phyloP scores from a whole-genome alignment of 2,113 vertebrate species.

The Gobius niger region DNA sequence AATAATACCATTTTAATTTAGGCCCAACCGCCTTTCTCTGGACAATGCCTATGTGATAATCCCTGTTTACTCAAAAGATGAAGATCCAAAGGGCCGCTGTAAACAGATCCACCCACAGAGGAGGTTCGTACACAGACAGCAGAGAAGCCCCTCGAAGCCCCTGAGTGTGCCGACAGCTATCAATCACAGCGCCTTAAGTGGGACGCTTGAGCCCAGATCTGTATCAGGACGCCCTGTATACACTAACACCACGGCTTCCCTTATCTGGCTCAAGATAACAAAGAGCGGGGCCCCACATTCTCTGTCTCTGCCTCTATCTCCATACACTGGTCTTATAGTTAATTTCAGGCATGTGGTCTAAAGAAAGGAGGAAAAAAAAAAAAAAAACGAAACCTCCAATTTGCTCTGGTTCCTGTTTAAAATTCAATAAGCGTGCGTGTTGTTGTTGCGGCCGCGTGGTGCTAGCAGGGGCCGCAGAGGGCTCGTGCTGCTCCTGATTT shows the following conservation, averaged over 20 bases:
- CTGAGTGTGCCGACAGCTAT: constrained; percentile 68
- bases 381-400: constrained; percentile 53
- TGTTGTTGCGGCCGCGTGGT: constrained; percentile 51
- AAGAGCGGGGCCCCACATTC: constrained; percentile 54
- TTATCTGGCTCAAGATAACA: constrained; percentile 76
- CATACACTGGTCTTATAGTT: constrained; percentile 33
- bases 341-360: constrained; percentile 42
- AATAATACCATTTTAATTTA: not conserved
- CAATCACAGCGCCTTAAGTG: constrained; percentile 76
- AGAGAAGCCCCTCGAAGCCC: constrained; percentile 27
- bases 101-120: constrained; percentile 65
- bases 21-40: not conserved
- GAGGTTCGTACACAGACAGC: constrained; percentile 53
- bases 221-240: constrained; percentile 74
- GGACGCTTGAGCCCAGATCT: constrained; percentile 77
- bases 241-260: constrained; percentile 76
- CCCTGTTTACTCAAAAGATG: constrained; percentile 45
- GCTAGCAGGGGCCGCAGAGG: constrained; percentile 50
- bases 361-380: constrained; percentile 11
- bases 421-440: constrained; percentile 70
- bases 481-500: constrained; percentile 55
- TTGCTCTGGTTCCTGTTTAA: constrained; percentile 69
- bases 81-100: constrained; percentile 38
- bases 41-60: constrained; percentile 40
- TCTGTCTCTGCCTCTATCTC: constrained; percentile 42